Evolutionary conservation across 2,888 invertebrate species (phyloP).

Genomic region (Aplocera efformata): DNA sequence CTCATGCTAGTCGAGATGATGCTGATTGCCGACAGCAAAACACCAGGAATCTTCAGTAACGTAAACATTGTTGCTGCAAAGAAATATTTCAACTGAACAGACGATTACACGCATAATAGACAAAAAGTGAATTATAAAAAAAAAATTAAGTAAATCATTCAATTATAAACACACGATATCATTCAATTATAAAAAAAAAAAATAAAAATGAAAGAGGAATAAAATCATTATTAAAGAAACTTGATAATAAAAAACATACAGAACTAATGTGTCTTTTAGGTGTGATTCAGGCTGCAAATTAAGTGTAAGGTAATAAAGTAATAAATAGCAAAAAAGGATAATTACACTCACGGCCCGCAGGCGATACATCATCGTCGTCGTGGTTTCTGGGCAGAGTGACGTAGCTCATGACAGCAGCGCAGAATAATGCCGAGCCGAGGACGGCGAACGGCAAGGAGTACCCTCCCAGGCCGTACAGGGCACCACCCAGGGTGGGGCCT

Average conservation of each 20-base stretch:
- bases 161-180: too few relatives aligned
- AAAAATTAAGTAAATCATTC: too few relatives aligned
- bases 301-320: too few relatives aligned
- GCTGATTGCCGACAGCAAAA: conserved; percentile 84
- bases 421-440: conserved; percentile 86
- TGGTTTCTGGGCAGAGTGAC: conserved; percentile 84
- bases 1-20: conserved; percentile 90
- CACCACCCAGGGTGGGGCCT: conserved; percentile 94
- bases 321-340: not conserved
- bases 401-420: conserved; percentile 87
- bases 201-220: too few relatives aligned
- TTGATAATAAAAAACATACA: too few relatives aligned
- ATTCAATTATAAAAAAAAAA: too few relatives aligned
- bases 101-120: too few relatives aligned
- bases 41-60: conserved; percentile 86
- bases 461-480: conserved; percentile 88
- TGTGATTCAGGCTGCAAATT: too few relatives aligned
- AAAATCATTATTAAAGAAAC: too few relatives aligned
- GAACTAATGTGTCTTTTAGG: too few relatives aligned
- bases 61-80: conserved; percentile 82
- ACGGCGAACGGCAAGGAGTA: conserved; percentile 90
- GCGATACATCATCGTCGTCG: conserved; percentile 78
- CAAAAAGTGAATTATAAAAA: too few relatives aligned
- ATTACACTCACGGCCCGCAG: conserved; percentile 80
- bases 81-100: not conserved